A percentile compares a stretch with the other conserved stretches of the same genome.
Conservation (phyloP, 2,797 vertebrate genomes). For the Falco naumanni region DNA sequence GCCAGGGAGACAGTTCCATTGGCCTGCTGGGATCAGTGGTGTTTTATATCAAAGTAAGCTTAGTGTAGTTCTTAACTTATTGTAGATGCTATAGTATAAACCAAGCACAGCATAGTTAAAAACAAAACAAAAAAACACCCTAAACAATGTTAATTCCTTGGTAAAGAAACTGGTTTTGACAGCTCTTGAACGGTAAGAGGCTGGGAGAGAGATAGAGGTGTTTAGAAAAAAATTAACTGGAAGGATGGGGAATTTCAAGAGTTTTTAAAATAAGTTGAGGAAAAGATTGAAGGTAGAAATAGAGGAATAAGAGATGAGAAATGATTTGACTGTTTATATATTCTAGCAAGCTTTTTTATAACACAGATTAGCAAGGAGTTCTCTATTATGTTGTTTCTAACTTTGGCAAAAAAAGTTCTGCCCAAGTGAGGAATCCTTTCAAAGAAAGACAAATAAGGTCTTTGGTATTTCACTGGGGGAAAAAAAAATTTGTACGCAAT, state of each 20-base stretch:
- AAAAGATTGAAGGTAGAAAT: background rate
- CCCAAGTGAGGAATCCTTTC: background rate
- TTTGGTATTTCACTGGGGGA: background rate
- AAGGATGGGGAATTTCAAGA: background rate
- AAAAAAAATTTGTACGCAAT: background rate
- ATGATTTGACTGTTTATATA: background rate
- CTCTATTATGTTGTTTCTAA: background rate
- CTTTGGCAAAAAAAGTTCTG: background rate
- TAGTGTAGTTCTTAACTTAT: background rate
- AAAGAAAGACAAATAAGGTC: background rate
- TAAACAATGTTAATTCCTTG: background rate
- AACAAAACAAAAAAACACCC: fast-evolving
- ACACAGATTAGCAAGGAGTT: background rate
- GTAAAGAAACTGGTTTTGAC: background rate
- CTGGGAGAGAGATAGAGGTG: background rate
- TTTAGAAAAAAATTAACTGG: background rate
- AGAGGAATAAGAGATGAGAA: background rate
- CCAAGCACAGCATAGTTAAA: background rate
- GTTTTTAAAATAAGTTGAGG: background rate
- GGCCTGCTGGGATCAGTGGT: background rate
- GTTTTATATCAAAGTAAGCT: background rate
- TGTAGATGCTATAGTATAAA: background rate
- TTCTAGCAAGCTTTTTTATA: background rate
- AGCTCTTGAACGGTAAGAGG: background rate
- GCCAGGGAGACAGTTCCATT: background rate